Evolutionary conservation across 2,888 invertebrate genomes (phyloP).

Genomic region (Ellobium chinense): DNA sequence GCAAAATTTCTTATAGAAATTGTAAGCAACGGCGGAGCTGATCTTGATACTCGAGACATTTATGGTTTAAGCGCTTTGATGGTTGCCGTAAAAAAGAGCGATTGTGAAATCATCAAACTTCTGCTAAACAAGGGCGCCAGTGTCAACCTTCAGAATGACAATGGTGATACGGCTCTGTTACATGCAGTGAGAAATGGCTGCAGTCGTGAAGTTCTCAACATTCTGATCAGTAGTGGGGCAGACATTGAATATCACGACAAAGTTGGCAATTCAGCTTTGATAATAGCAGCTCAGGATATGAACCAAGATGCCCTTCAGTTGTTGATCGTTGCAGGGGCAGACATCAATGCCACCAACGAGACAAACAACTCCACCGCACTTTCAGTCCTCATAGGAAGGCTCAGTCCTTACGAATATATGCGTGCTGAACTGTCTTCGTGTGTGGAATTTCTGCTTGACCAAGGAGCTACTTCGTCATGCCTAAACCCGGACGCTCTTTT

Average conservation of each 20-base stretch:
- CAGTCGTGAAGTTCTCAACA: background rate
- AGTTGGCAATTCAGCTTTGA: background rate
- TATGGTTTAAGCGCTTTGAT: background rate
- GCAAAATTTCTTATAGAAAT: background rate
- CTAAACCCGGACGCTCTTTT: too few species aligned
- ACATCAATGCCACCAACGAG: too few species aligned
- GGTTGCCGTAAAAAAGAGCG: background rate
- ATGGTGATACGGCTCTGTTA: background rate
- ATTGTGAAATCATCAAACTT: background rate
- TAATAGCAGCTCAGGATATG: background rate
- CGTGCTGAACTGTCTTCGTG: too few species aligned
- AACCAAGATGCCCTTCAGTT: too few species aligned
- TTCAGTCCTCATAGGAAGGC: too few species aligned
- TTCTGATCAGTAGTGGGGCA: background rate
- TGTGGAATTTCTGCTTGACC: too few species aligned
- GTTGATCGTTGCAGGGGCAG: too few species aligned
- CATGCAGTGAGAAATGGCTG: too few species aligned
- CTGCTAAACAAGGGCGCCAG: background rate
- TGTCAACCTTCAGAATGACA: background rate
- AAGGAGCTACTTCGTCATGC: too few species aligned
- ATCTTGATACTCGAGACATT: background rate
- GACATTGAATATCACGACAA: conserved; percentile 5
- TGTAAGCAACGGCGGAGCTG: background rate
- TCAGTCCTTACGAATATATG: too few species aligned
- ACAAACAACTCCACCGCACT: too few species aligned